Conservation (phyloP, 2,888 invertebrate species). For the Taphrorychus bicolor region DNA sequence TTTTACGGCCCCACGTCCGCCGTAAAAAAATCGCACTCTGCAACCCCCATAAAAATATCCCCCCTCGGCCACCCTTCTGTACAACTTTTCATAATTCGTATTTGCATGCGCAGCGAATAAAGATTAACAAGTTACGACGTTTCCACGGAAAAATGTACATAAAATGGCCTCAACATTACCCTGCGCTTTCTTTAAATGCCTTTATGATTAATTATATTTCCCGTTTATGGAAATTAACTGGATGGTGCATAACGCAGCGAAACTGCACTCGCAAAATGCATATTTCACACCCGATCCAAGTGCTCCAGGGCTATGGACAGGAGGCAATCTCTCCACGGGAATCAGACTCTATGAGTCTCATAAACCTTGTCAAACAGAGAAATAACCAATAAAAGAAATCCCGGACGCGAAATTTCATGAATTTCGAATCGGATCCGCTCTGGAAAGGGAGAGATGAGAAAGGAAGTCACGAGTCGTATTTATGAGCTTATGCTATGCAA, state of each 20-base stretch:
- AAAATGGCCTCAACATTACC: background rate
- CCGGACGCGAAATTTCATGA: conserved; percentile 27
- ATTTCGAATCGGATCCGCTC: conserved; percentile 22
- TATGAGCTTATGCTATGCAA: conserved; percentile 13
- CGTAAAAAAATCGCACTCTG: conserved; percentile 23
- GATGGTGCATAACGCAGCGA: background rate
- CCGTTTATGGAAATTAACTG: conserved; percentile 11
- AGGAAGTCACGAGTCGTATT: conserved; percentile 28
- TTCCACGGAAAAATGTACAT: conserved; percentile 1
- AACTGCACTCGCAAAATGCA: background rate
- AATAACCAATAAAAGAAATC: conserved; percentile 26
- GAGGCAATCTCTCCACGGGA: conserved; percentile 5
- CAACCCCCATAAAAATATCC: conserved; percentile 6
- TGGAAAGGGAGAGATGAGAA: too few relatives aligned
- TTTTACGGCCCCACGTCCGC: conserved; percentile 27
- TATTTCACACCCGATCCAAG: background rate
- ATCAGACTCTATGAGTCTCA: conserved; percentile 9
- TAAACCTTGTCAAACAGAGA: conserved; percentile 21
- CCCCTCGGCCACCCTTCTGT: background rate
- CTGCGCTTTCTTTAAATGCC: conserved; percentile 7
- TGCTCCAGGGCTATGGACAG: background rate
- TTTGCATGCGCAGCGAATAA: conserved; percentile 16
- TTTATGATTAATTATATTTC: conserved; percentile 11
- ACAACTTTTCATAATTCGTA: conserved; percentile 9
- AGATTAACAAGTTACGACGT: conserved; percentile 18